Evolutionary conservation across 2,797 vertebrate species (phyloP).

Genomic region (Podarcis lilfordi): DNA sequence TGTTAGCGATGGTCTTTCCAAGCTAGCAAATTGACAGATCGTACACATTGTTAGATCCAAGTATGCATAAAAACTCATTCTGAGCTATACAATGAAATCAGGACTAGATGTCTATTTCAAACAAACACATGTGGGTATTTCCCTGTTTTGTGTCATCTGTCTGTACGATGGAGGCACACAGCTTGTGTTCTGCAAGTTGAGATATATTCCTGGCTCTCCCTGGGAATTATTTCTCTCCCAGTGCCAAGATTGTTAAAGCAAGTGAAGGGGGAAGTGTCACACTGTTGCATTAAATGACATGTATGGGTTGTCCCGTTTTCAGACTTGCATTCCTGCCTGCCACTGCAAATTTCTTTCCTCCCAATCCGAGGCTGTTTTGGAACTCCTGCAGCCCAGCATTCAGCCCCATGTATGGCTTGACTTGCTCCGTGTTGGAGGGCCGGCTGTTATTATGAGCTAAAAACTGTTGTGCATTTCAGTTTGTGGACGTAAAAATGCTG

Average conservation of each 20-base stretch:
- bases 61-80: neutral
- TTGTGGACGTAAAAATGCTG: neutral
- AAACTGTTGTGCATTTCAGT: neutral
- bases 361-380: neutral
- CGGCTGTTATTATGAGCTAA: neutral
- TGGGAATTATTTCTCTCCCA: neutral
- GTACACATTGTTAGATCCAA: neutral
- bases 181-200: neutral
- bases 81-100: neutral
- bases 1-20: neutral
- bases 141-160: neutral
- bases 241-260: neutral
- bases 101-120: neutral
- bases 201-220: neutral
- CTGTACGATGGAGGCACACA: neutral
- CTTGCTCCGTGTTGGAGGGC: neutral
- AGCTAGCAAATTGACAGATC: neutral
- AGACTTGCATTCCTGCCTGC: neutral
- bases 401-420: neutral
- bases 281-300: neutral
- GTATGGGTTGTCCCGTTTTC: neutral
- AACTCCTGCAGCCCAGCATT: neutral
- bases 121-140: neutral
- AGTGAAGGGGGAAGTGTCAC: neutral
- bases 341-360: neutral